Conservation (phyloP, 2,113 vertebrate genomes). For the Varanus komodoensis region DNA sequence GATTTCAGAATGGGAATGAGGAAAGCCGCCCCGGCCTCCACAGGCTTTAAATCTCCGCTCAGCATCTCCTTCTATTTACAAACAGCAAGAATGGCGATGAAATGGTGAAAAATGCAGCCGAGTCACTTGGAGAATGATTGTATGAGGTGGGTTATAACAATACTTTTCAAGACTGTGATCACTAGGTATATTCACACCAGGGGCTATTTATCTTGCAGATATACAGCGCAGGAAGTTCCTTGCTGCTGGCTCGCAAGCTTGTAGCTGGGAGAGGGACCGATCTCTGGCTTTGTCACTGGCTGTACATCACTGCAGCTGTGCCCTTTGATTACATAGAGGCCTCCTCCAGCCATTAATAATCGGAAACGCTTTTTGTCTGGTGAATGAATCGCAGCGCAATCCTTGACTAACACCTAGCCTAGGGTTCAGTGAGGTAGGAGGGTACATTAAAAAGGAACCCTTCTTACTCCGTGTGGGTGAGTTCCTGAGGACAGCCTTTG, state of each 20-base stretch:
- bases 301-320: constrained; percentile 82
- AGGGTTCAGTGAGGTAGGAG: constrained; percentile 62
- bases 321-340: constrained; percentile 86
- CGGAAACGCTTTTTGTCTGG: constrained; percentile 82
- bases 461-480: constrained; percentile 69
- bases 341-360: constrained; percentile 85
- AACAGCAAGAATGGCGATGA: constrained; percentile 70
- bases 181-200: constrained; percentile 78
- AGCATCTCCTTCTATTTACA: constrained; percentile 74
- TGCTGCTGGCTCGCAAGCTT: constrained; percentile 74
- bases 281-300: constrained; percentile 78
- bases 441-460: constrained; percentile 74
- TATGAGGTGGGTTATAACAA: constrained; percentile 75
- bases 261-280: constrained; percentile 75
- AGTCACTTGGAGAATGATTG: constrained; percentile 81
- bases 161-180: constrained; percentile 80
- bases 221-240: constrained; percentile 75
- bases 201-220: constrained; percentile 84
- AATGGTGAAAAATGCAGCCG: constrained; percentile 80
- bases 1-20: constrained; percentile 59
- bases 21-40: constrained; percentile 47
- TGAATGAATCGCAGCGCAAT: constrained; percentile 68
- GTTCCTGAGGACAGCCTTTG: constrained; percentile 73
- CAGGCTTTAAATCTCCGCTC: constrained; percentile 78
- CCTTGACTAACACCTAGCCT: constrained; percentile 75